Percentiles rank a stretch among this genome's conserved stretches.
Evolutionary conservation across 2,113 vertebrate species (phyloP).

Genomic region (Paratilapia polleni): DNA sequence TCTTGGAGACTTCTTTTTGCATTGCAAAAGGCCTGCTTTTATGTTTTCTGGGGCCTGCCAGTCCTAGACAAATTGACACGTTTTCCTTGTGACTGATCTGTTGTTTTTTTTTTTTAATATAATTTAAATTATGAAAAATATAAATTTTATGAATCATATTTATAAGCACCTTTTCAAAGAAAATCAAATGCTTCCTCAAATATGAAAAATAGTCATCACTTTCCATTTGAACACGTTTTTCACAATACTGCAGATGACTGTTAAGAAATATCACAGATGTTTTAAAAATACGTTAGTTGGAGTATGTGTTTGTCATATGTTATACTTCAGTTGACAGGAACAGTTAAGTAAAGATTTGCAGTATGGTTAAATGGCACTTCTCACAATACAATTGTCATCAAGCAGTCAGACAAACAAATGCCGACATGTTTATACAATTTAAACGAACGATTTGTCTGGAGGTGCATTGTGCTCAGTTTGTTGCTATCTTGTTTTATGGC

Average conservation of each 20-base stretch:
- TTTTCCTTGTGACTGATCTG: no score
- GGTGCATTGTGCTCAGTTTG: conserved; percentile 7
- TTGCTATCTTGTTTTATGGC: conserved; percentile 50
- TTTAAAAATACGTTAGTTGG: not conserved
- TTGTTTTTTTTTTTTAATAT: no score
- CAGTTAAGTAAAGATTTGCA: not conserved
- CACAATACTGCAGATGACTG: not conserved
- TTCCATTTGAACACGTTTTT: not conserved
- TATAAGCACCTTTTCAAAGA: no score
- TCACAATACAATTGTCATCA: not conserved
- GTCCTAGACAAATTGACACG: not conserved
- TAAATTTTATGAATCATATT: no score
- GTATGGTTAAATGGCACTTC: not conserved
- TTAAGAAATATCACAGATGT: not conserved
- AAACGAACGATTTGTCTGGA: conserved; percentile 14
- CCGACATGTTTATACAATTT: not conserved
- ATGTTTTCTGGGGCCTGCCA: not conserved
- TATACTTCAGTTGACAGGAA: not conserved
- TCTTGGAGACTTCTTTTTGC: not conserved
- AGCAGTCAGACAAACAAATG: conserved; percentile 16
- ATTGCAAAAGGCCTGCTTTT: not conserved
- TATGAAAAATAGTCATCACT: not conserved
- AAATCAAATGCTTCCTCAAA: no score
- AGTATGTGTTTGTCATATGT: not conserved
- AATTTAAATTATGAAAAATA: no score